These are phyloP conservation scores for Phymastichus coffea DNA, from an alignment of 1,140 invertebrate species.

Conservation along the genomic window DNA sequence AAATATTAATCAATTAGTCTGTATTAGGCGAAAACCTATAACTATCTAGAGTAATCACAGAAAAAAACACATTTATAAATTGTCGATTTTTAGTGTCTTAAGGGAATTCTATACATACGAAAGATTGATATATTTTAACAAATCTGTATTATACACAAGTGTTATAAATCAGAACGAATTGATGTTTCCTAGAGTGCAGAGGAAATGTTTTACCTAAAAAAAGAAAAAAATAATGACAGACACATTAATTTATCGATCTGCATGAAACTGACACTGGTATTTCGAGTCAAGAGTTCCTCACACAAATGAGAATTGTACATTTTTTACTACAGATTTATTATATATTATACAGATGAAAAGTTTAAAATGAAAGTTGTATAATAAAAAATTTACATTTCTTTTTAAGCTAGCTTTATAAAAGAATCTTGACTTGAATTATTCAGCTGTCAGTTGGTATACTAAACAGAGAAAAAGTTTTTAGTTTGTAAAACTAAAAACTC, in stretches of 20 bases:
- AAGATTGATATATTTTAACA: slow-evolving; percentile 30
- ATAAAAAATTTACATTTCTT: slow-evolving; percentile 12
- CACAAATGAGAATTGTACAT: slow-evolving; percentile 17
- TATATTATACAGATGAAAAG: slow-evolving; percentile 9
- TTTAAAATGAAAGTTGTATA: slow-evolving; percentile 16
- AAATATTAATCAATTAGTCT: slow-evolving; percentile 23
- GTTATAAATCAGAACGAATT: slow-evolving; percentile 22
- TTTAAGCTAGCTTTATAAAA: slow-evolving; percentile 3
- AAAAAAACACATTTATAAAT: slow-evolving; percentile 23
- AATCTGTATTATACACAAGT: slow-evolving; percentile 28
- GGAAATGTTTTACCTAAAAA: slow-evolving; percentile 24
- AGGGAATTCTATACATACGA: slow-evolving; percentile 29
- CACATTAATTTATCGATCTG: slow-evolving; percentile 22
- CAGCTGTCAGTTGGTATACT: slow-evolving; percentile 11
- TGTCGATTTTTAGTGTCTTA: slow-evolving; percentile 31
- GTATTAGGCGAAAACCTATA: slow-evolving; percentile 12
- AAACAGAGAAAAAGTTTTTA: slow-evolving; percentile 21
- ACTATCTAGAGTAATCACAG: slow-evolving; percentile 17
- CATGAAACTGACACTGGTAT: not conserved
- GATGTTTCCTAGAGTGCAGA: slow-evolving; percentile 15
- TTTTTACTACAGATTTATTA: slow-evolving; percentile 21
- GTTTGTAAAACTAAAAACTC: slow-evolving; percentile 30
- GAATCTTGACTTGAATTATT: slow-evolving; percentile 19
- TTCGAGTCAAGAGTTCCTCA: slow-evolving; percentile 18
- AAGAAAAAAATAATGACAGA: slow-evolving; percentile 21